Percentiles rank a stretch among this genome's conserved stretches.
Evolutionary conservation across 1,140 invertebrate genomes (phyloP).

Genomic region (Anthonomus grandis): DNA sequence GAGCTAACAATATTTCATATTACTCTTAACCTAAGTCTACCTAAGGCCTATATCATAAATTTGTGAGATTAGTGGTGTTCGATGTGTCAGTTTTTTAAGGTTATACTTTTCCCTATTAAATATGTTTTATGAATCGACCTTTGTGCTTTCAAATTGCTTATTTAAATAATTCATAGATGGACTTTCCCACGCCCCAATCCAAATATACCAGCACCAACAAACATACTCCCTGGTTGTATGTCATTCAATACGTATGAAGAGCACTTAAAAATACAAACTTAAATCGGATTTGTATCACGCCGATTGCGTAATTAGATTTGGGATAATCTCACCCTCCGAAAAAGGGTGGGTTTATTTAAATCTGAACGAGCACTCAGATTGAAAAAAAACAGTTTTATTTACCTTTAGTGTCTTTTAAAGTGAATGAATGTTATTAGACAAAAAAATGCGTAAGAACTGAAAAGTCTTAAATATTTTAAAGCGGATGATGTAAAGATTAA

Average conservation of each 20-base stretch:
- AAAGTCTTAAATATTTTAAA: neutral
- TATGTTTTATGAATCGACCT: too few species aligned
- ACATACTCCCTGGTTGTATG: too few species aligned
- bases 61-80: too few species aligned
- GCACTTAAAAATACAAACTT: conserved; percentile 29
- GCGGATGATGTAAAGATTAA: neutral
- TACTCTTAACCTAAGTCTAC: too few species aligned
- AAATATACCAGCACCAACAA: neutral
- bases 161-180: too few species aligned
- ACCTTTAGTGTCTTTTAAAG: neutral
- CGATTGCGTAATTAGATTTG: conserved; percentile 29
- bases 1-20: too few species aligned
- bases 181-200: conserved; percentile 18
- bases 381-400: neutral
- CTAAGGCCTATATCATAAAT: too few species aligned
- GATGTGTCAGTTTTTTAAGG: too few species aligned
- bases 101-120: too few species aligned
- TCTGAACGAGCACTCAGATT: neutral
- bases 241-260: conserved; percentile 23
- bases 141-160: too few species aligned
- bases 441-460: neutral
- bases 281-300: conserved; percentile 22
- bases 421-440: neutral
- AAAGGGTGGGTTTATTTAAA: neutral
- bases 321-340: conserved; percentile 15